phyloP scores from a whole-genome alignment of 2,797 vertebrate species.

The Garrulus glandarius region DNA sequence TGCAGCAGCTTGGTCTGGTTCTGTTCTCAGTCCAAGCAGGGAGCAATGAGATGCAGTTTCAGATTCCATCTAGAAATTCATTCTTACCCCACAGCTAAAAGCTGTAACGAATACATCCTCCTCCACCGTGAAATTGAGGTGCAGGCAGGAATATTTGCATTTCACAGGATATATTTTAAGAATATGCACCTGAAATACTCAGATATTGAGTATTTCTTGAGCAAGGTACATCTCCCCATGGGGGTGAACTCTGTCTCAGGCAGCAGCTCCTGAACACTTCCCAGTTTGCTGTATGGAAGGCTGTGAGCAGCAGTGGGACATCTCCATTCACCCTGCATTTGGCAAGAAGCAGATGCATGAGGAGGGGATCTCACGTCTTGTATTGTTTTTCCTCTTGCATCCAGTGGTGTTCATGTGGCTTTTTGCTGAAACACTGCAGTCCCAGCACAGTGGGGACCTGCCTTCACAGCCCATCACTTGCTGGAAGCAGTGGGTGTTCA shows the following conservation, averaged over 20 bases:
- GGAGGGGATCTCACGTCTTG: not conserved
- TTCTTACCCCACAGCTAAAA: not conserved
- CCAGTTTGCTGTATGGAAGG: not conserved
- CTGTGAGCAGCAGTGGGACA: not conserved
- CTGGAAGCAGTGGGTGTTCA: not conserved
- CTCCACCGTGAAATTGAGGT: not conserved
- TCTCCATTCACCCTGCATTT: not conserved
- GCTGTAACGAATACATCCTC: not conserved
- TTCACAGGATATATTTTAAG: not conserved
- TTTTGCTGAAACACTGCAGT: not conserved
- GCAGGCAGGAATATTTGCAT: not conserved
- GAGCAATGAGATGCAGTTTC: not conserved
- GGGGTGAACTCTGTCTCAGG: not conserved
- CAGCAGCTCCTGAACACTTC: not conserved
- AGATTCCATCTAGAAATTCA: not conserved
- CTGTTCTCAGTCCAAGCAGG: not conserved
- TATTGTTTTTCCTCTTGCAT: not conserved
- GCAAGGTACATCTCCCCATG: not conserved
- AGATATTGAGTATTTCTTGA: not conserved
- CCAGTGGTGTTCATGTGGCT: not conserved
- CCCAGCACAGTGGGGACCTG: not conserved
- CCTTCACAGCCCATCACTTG: not conserved
- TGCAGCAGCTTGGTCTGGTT: not conserved
- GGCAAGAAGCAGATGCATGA: not conserved
- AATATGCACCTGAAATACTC: not conserved